phyloP scores from a whole-genome alignment of 2,797 vertebrate genomes.

The Lutjanus campechanus region DNA sequence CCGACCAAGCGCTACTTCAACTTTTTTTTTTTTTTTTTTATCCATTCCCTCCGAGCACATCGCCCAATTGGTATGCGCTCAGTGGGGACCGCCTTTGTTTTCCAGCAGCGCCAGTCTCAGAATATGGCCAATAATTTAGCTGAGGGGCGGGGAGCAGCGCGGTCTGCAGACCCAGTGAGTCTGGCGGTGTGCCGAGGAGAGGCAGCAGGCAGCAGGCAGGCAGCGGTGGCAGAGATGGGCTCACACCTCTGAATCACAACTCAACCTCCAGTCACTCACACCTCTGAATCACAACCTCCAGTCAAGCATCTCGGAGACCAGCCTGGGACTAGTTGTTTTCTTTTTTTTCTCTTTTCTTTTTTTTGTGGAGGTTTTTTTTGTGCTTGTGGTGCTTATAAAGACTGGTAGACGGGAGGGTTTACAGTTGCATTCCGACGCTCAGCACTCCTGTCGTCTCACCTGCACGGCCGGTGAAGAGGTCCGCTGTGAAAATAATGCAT shows the following conservation, averaged over 20 bases:
- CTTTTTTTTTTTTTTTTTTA: constrained; percentile 33
- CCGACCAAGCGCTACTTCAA: constrained; percentile 24
- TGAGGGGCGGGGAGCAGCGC: constrained; percentile 80
- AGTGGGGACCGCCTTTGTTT: constrained; percentile 53
- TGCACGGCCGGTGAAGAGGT: constrained; percentile 79
- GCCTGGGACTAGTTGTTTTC: constrained; percentile 34
- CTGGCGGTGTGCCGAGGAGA: constrained; percentile 72
- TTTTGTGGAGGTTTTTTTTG: background rate
- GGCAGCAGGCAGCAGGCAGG: constrained; percentile 61
- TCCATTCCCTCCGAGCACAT: constrained; percentile 17
- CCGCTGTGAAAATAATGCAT: constrained; percentile 86
- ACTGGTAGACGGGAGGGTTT: constrained; percentile 48
- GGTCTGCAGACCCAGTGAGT: constrained; percentile 77
- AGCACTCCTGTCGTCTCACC: constrained; percentile 76
- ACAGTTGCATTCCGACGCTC: constrained; percentile 69
- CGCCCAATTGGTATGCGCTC: constrained; percentile 53
- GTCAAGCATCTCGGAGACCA: constrained; percentile 49
- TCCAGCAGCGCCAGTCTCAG: constrained; percentile 67
- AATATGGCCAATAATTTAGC: constrained; percentile 78
- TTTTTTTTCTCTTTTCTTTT: constrained; percentile 1
- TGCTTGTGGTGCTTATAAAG: constrained; percentile 29
- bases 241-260: constrained; percentile 77
- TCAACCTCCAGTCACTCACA: constrained; percentile 56
- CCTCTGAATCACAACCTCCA: constrained; percentile 58
- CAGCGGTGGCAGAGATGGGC: constrained; percentile 77